Evolutionary conservation across 2,113 vertebrate species (phyloP).

Genomic region (Cyprinodon tularosa): DNA sequence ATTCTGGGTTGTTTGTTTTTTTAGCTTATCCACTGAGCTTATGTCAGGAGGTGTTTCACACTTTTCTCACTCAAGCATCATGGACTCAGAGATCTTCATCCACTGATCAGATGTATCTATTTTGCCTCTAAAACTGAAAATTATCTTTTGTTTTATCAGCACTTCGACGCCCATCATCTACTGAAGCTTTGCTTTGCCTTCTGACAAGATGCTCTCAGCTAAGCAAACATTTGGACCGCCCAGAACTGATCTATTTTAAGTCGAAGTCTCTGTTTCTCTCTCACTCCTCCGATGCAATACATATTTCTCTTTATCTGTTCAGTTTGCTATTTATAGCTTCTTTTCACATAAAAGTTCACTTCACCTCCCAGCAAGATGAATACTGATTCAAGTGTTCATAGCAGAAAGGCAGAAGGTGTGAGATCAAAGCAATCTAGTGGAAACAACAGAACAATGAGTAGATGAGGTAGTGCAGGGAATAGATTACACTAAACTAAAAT

Average conservation of each 20-base stretch:
- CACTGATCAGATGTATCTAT: conserved; percentile 14
- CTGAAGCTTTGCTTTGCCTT: neutral
- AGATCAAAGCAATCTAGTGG: conserved; percentile 46
- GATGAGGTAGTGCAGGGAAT: conserved; percentile 30
- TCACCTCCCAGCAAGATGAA: conserved; percentile 42
- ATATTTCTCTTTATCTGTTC: conserved; percentile 20
- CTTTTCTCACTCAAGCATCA: neutral
- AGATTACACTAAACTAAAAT: conserved; percentile 23
- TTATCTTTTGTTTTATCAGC: conserved; percentile 18
- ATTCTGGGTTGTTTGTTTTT: neutral
- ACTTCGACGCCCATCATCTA: conserved; percentile 6
- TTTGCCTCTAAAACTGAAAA: conserved; percentile 12
- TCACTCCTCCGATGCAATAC: conserved; percentile 13
- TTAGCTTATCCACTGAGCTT: no score
- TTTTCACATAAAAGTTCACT: conserved; percentile 52
- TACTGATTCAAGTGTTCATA: conserved; percentile 38
- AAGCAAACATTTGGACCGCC: conserved; percentile 52
- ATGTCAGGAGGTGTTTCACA: neutral
- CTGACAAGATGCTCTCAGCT: conserved; percentile 40
- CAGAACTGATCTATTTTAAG: conserved; percentile 53
- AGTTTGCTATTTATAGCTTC: conserved; percentile 64
- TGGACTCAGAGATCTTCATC: conserved; percentile 4
- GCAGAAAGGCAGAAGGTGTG: conserved; percentile 20
- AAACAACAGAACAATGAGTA: conserved; percentile 44
- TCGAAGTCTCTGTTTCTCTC: conserved; percentile 20